Percentiles rank a stretch among this genome's conserved stretches.
These are phyloP conservation scores for Petrocephalus zakoni DNA, from an alignment of 2,113 vertebrate species.

Conservation along the genomic window DNA sequence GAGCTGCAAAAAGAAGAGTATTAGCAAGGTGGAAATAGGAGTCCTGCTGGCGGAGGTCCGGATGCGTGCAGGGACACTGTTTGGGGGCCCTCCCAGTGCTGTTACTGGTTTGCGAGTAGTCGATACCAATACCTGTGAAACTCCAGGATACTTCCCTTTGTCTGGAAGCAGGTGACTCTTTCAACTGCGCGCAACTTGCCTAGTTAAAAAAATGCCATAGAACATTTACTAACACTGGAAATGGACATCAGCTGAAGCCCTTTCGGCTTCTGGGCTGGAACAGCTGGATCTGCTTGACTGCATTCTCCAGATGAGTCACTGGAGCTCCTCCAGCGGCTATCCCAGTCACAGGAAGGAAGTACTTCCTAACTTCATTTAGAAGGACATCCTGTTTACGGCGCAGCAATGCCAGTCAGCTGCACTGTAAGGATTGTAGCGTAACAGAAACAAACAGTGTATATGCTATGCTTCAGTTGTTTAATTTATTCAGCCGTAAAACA, in stretches of 20 bases:
- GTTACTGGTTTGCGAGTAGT: not conserved
- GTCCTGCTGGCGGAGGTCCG: not conserved
- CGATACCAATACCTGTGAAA: no score
- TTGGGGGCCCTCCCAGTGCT: not conserved
- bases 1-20: not conserved
- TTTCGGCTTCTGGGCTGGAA: not conserved
- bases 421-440: not conserved
- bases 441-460: not conserved
- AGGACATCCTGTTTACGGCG: constrained; percentile 67
- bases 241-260: not conserved
- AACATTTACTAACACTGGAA: no score
- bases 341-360: constrained; percentile 55
- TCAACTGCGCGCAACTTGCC: not conserved
- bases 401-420: constrained; percentile 51
- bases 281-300: constrained; percentile 20
- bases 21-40: not conserved
- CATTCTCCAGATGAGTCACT: constrained; percentile 62
- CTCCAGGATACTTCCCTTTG: not conserved
- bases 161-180: not conserved
- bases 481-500: not conserved
- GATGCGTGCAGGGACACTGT: not conserved
- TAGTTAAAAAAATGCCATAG: not conserved
- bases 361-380: constrained; percentile 61
- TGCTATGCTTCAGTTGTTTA: not conserved
- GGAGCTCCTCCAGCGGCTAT: constrained; percentile 43